Base-by-base conservation (phyloP, 2,797 vertebrate species). In the Anableps anableps region DNA sequence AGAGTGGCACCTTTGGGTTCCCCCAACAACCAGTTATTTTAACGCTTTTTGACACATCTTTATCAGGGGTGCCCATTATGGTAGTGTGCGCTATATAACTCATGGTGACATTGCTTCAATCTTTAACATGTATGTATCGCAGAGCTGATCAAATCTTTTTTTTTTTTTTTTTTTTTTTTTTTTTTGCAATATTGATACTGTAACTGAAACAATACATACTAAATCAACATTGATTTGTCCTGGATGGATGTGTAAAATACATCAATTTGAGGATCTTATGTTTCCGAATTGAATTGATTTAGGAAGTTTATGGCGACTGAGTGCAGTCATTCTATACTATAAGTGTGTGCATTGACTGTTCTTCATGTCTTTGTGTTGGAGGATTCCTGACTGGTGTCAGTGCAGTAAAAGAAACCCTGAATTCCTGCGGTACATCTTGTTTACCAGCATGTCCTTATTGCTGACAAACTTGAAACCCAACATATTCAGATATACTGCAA, bases 361-460 rank as follows among this genome's bases (percentile, higher is more conserved):
- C 10, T 62, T 62, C 6, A 13, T 29, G 31, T 19, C 13, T 41
- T 0, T 41, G 36, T 53, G 47, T 53, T n/a, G n/a, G 6, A 60
- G 74, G 74, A 58, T 29, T 64, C 31, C 74, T 76, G 74, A 76
- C 43, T 23, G 13, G 16, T 76, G 55, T 62, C 55, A 62, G n/a
- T 75, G 8, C 31, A 5, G 36, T 45, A 38, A 64, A 26, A 66
- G 7, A n/a, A 64, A 26, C 4, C 4, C 4, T 23, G 31, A 47
- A 13, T 31, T 60, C 16, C 23, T 68, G 23, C 17, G 31, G 23
- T 45, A 45, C 43, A 29, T 55, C 11, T 47, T 17, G n/a, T 9
- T 9, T 26, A 19, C 19, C 11, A 16, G 23, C 26, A 21, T 9
- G 6, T 55, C 38, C 11, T 55, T n/a, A 43, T 55, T 51, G 11